Conservation (phyloP, 2,888 invertebrate species). For the Diachrysia chrysitis region DNA sequence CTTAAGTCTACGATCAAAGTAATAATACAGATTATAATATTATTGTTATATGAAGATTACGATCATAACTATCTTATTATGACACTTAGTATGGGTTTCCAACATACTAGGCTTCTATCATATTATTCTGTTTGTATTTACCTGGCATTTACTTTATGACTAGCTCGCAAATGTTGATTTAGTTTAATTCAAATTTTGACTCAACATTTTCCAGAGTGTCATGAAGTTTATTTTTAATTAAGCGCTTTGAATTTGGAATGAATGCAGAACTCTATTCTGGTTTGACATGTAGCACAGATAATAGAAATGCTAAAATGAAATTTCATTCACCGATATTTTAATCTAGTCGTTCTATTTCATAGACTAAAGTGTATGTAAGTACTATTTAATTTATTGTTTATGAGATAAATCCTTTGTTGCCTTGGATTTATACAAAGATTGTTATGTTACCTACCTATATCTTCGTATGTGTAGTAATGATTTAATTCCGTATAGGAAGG, state of each 20-base stretch:
- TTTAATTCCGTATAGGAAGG: too few relatives aligned
- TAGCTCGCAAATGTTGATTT: slow-evolving; percentile 17
- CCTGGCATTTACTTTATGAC: not conserved
- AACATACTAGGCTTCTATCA: too few relatives aligned
- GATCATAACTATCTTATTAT: slow-evolving; percentile 5
- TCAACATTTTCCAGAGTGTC: slow-evolving; percentile 30
- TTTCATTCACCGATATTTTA: not conserved
- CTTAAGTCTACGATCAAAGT: too few relatives aligned
- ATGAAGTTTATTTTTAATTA: slow-evolving; percentile 43
- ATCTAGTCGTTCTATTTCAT: too few relatives aligned
- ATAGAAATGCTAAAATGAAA: not conserved
- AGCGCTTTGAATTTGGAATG: slow-evolving; percentile 42
- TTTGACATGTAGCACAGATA: slow-evolving; percentile 18
- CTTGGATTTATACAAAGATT: not conserved
- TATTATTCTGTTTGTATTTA: not conserved
- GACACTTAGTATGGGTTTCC: not conserved
- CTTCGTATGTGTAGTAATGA: too few relatives aligned
- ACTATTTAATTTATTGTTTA: not conserved
- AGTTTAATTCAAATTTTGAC: slow-evolving; percentile 21
- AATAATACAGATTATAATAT: too few relatives aligned
- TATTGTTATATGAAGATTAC: slow-evolving; percentile 5
- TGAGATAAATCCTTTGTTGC: not conserved
- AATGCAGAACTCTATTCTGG: slow-evolving; percentile 27
- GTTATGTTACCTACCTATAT: too few relatives aligned
- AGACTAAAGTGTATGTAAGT: too few relatives aligned